Percentiles rank a stretch among this genome's conserved stretches.
phyloP scores from a whole-genome alignment of 2,113 vertebrate species.

The Anas platyrhynchos region DNA sequence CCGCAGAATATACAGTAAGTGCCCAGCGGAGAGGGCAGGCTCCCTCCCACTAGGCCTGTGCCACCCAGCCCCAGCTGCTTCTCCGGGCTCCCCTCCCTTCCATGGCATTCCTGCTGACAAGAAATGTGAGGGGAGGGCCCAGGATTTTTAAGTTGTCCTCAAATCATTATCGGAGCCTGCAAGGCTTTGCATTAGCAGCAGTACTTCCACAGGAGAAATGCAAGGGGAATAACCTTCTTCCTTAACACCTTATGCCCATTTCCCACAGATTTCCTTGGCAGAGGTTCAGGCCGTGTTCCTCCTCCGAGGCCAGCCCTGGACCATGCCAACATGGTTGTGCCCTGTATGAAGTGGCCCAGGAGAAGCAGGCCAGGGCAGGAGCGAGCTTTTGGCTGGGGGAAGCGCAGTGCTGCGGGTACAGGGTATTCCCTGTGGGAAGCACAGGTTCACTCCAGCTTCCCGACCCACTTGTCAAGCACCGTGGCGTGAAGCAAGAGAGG shows the following conservation, averaged over 20 bases:
- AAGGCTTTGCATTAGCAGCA: background rate
- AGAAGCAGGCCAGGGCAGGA: background rate
- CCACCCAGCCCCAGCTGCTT: background rate
- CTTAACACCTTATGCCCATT: background rate
- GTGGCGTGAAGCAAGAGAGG: background rate
- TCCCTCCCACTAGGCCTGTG: background rate
- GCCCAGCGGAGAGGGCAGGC: background rate
- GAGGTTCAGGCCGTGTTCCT: background rate
- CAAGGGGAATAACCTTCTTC: rapidly evolving
- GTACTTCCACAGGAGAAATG: background rate
- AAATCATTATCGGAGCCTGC: background rate
- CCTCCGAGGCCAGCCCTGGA: background rate
- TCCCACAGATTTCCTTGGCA: background rate
- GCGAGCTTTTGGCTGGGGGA: background rate
- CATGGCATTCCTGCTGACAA: background rate
- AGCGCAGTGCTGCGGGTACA: background rate
- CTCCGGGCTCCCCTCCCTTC: background rate
- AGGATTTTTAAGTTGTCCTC: rapidly evolving
- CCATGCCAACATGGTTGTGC: rapidly evolving
- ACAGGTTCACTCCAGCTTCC: background rate
- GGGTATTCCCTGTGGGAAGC: background rate
- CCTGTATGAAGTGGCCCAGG: background rate
- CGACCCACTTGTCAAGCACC: background rate
- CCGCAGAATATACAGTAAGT: background rate
- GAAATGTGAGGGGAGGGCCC: background rate